Percentiles rank a stretch among this genome's conserved stretches.
phyloP scores from a whole-genome alignment of 2,888 invertebrate genomes.

The Agapostemon virescens region DNA sequence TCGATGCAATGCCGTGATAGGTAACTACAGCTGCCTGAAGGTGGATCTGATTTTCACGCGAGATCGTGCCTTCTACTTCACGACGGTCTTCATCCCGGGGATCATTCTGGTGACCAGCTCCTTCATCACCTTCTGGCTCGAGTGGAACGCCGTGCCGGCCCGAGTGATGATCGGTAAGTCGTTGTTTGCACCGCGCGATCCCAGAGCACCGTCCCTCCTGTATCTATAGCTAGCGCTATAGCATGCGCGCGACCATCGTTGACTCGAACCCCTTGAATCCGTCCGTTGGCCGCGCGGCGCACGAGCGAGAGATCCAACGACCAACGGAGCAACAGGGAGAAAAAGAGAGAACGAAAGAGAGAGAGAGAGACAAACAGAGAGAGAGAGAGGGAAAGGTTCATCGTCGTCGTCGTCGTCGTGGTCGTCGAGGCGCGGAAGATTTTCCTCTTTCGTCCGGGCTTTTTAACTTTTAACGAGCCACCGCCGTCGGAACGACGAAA shows the following conservation, averaged over 20 bases:
- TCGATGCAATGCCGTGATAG: slow-evolving; percentile 80
- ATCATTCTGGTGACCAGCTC: slow-evolving; percentile 97
- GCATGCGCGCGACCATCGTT: background rate
- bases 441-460: slow-evolving; percentile 3
- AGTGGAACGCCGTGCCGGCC: slow-evolving; percentile 98
- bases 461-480: slow-evolving; percentile 25
- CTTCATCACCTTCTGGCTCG: slow-evolving; percentile 98
- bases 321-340: background rate
- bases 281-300: background rate
- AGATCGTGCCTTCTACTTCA: slow-evolving; percentile 98
- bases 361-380: no score
- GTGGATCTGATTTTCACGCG: slow-evolving; percentile 96
- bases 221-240: no score
- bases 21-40: slow-evolving; percentile 97
- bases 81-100: slow-evolving; percentile 97
- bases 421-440: background rate
- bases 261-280: background rate
- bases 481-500: slow-evolving; percentile 1
- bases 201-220: background rate
- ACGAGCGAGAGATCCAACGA: background rate
- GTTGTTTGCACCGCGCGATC: background rate
- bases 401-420: background rate
- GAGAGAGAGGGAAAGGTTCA: no score
- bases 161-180: slow-evolving; percentile 96
- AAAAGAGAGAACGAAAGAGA: no score